Conservation (phyloP, 2,113 vertebrate genomes). For the Columba janthina region DNA sequence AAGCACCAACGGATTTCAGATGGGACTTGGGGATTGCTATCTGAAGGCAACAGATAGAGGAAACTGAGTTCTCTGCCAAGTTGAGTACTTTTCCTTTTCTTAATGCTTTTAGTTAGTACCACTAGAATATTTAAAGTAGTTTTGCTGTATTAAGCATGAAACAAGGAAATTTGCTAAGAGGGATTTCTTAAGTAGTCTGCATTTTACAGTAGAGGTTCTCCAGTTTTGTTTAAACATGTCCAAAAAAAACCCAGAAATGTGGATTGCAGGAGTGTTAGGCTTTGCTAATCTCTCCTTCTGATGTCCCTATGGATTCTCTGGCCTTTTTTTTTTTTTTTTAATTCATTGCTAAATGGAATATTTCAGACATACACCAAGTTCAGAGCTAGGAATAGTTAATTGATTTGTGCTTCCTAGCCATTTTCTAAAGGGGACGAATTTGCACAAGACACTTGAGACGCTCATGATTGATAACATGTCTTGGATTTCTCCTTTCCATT, state of each 20-base stretch:
- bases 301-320: not conserved
- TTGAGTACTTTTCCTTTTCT: not conserved
- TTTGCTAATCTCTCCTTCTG: not conserved
- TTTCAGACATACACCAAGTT: not conserved
- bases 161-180: not conserved
- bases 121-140: not conserved
- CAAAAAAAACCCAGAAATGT: accelerated
- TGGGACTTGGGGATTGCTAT: not conserved
- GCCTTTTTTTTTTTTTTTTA: too few relatives aligned
- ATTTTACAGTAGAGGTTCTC: not conserved
- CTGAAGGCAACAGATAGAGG: not conserved
- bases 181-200: not conserved
- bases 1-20: not conserved
- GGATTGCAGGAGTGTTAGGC: not conserved
- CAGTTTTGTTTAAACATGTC: not conserved
- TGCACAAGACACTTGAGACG: not conserved
- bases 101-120: not conserved
- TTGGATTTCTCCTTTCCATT: not conserved
- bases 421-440: not conserved
- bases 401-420: not conserved
- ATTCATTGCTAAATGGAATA: not conserved
- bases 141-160: not conserved
- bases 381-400: not conserved
- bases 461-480: accelerated
- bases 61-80: not conserved